phyloP scores from a whole-genome alignment of 30 jellyfish, hydroid and myxozoan genomes.

The Hydra vulgaris region DNA sequence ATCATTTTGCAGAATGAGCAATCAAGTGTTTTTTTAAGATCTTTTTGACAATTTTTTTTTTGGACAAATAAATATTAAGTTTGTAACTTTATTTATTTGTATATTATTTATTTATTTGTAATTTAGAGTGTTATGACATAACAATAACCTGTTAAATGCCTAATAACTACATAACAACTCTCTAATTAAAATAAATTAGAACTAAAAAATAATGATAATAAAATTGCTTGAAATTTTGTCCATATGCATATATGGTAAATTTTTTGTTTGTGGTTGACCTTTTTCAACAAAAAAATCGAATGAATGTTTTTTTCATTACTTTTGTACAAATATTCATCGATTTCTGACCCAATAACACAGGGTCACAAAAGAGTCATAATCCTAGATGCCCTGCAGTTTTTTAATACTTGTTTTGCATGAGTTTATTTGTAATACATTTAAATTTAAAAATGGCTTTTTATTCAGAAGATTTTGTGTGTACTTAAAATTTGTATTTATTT shows the following conservation, averaged over 20 bases:
- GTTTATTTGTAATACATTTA: no score
- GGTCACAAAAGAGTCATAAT: background rate
- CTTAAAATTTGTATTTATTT: no score
- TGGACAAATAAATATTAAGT: background rate
- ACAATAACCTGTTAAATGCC: background rate
- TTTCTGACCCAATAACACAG: background rate
- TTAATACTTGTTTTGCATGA: no score
- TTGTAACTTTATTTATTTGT: background rate
- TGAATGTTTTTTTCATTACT: background rate
- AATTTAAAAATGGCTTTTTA: no score
- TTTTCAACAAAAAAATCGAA: background rate
- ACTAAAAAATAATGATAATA: background rate
- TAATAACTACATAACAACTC: background rate
- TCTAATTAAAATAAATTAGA: background rate
- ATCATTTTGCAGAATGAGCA: background rate
- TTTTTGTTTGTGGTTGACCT: background rate
- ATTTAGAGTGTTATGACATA: background rate
- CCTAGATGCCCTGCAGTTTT: no score
- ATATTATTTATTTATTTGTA: background rate
- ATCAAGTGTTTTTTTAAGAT: background rate
- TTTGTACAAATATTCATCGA: background rate
- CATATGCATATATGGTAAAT: background rate
- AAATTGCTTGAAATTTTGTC: background rate
- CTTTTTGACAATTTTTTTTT: background rate
- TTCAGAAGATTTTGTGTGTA: no score